Evolutionary conservation across 2,797 vertebrate species (phyloP), one percentile per base, ranked within the genome.

Genomic region (Esox lucius): DNA sequence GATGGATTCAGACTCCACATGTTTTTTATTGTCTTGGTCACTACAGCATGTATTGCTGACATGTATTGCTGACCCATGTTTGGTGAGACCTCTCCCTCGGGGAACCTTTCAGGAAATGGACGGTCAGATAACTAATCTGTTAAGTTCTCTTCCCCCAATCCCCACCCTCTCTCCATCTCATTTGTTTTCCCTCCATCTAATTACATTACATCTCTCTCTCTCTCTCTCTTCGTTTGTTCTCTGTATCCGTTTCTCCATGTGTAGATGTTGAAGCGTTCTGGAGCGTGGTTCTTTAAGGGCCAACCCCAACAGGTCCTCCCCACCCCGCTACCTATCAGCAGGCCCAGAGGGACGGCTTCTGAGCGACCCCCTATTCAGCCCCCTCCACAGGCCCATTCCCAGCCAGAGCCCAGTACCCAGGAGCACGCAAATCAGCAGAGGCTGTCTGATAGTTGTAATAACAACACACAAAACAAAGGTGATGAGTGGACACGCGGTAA

Each of bases 221-320:
- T 35, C 28, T 65, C 9, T 33, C 64, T 65, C 16, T 65, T 31
- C 61, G 2, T 9, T 65, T 8, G 9, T 46, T 65, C 31, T 65
- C 64, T 59, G 19, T 59, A 11, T 24, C 0, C 22, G 2, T 59
- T 15, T 59, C 56, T 59, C 46, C 68, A 62, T 22, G 46, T 84
- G 13, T 83, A 99, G 97, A 93, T 98, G 9, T 95, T 96, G 94
- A 99, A 97, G 80, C 95, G 95, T 56, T 98, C 97, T 0, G 97
- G 97, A 0, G 97, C 97, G 0, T 99, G 97, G 97, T 99, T 99
- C 93, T 99, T 96, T 88, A 97, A 96, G 83, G 97, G 97, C 1
- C 79, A 95, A 80, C 94, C 94, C 8, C 96, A 96, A 84, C 95
- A 95, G 70, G 71, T 91, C 81, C 92, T 98, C 49, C 97, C 96